Evolutionary conservation across 2,888 invertebrate genomes (phyloP).

Genomic region (Chymomyza amoena): DNA sequence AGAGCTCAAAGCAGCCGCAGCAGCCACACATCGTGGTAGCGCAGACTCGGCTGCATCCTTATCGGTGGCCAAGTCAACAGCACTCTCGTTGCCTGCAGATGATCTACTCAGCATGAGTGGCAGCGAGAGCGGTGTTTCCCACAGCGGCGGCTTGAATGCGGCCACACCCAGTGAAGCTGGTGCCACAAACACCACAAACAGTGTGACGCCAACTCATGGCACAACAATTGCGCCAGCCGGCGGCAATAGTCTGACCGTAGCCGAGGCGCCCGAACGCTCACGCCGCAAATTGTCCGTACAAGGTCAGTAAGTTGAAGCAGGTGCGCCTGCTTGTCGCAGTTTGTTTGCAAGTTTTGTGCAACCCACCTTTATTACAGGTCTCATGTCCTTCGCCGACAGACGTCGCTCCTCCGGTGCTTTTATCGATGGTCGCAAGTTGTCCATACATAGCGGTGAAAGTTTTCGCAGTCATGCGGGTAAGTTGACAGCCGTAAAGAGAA

Average conservation of each 20-base stretch:
- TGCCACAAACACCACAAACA: constrained; percentile 25
- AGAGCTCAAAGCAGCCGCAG: constrained; percentile 22
- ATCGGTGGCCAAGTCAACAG: constrained; percentile 67
- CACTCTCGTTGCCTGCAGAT: constrained; percentile 62
- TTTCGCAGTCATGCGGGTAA: constrained; percentile 78
- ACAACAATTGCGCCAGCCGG: constrained; percentile 33
- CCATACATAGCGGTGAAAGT: constrained; percentile 78
- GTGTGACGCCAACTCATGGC: constrained; percentile 39
- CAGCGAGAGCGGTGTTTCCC: constrained; percentile 64
- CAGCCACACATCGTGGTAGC: constrained; percentile 53
- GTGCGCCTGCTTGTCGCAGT: neutral
- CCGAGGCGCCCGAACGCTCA: constrained; percentile 73
- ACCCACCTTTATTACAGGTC: constrained; percentile 53
- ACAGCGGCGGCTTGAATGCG: constrained; percentile 36
- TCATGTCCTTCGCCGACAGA: constrained; percentile 78
- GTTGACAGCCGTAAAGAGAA: constrained; percentile 42
- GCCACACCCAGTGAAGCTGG: constrained; percentile 24
- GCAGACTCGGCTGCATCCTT: constrained; percentile 55
- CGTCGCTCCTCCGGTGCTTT: constrained; percentile 78
- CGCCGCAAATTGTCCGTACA: constrained; percentile 78
- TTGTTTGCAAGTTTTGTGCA: neutral
- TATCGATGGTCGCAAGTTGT: constrained; percentile 77
- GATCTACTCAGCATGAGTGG: constrained; percentile 66
- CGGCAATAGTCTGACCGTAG: constrained; percentile 58
- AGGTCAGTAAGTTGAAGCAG: constrained; percentile 65